Evolutionary conservation across 2,113 vertebrate genomes (phyloP).

Genomic region (Cyprinus carpio): DNA sequence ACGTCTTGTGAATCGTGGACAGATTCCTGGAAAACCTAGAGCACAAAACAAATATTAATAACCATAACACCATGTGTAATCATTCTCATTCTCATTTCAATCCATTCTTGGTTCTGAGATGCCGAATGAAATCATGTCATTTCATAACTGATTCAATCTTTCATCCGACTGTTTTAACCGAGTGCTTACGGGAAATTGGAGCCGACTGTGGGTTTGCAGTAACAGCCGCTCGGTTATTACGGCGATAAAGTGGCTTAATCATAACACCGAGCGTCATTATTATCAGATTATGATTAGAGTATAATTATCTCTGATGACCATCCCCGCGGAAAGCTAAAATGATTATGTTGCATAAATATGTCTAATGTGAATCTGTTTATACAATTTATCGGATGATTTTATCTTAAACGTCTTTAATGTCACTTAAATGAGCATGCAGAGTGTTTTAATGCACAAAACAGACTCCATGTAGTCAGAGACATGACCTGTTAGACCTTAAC

Average conservation of each 20-base stretch:
- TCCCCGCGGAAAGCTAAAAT: conserved; percentile 29
- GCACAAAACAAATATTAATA: conserved; percentile 2
- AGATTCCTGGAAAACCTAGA: background rate
- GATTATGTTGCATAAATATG: conserved; percentile 20
- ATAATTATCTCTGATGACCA: conserved; percentile 34
- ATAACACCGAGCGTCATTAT: conserved; percentile 23
- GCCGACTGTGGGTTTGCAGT: background rate
- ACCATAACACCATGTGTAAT: background rate
- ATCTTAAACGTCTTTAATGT: background rate
- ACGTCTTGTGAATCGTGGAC: background rate
- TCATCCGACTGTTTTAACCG: background rate
- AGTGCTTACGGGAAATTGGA: background rate
- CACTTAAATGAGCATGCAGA: conserved; percentile 7
- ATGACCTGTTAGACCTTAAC: background rate
- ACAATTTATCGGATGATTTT: background rate
- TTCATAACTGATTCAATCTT: conserved; percentile 8
- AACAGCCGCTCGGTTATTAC: conserved; percentile 21
- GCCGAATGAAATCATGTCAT: background rate
- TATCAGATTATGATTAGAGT: conserved; percentile 34
- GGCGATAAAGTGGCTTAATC: conserved; percentile 32
- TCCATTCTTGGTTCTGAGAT: background rate
- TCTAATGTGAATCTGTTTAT: conserved; percentile 20
- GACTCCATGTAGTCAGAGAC: background rate
- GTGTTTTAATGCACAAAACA: conserved; percentile 3
- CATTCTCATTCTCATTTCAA: background rate